Conservation (phyloP, 2,888 invertebrate species). For the Rhogogaster chlorosoma region DNA sequence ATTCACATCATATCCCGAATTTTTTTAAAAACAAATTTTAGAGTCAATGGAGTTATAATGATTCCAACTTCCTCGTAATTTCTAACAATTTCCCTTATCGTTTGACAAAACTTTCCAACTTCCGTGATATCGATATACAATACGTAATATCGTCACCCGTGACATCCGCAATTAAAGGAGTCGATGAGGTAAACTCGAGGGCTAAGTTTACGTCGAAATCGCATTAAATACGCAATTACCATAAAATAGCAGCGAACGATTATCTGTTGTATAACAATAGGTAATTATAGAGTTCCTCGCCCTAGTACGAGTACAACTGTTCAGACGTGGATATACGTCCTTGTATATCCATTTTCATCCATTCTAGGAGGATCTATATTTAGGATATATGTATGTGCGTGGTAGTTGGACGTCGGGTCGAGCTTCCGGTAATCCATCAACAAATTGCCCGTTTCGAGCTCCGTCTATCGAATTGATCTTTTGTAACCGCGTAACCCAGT, state of each 20-base stretch:
- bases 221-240: conserved; percentile 28
- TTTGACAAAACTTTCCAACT: conserved; percentile 1
- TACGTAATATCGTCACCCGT: conserved; percentile 34
- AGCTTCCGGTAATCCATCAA: conserved; percentile 46
- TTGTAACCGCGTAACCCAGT: conserved; percentile 36
- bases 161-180: conserved; percentile 23
- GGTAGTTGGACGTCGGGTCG: conserved; percentile 31
- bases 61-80: not conserved
- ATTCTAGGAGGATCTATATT: conserved; percentile 22
- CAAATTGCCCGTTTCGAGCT: conserved; percentile 35
- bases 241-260: conserved; percentile 32
- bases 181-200: not conserved
- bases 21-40: not conserved
- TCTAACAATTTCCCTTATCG: not conserved
- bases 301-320: conserved; percentile 29
- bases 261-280: conserved; percentile 21
- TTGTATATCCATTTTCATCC: not conserved
- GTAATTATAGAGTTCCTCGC: conserved; percentile 43
- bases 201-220: not conserved
- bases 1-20: not conserved
- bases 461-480: conserved; percentile 27
- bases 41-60: not conserved
- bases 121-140: not conserved
- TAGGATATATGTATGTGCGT: conserved; percentile 38
- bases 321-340: not conserved